Base-by-base conservation (phyloP, 1,140 invertebrate genomes). In the Euwallacea similis region DNA sequence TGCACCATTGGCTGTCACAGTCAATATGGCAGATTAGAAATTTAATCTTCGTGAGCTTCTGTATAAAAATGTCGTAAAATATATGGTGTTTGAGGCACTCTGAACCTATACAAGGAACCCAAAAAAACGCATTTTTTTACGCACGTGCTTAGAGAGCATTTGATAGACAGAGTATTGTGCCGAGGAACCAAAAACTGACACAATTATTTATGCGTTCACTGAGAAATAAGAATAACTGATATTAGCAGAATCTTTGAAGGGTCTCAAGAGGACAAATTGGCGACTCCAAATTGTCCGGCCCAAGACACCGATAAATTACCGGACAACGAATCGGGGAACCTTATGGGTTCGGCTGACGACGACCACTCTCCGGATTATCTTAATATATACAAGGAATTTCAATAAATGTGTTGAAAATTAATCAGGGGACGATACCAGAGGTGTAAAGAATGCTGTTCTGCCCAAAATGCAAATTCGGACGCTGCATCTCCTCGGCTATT, bases 1-100 rank as follows among this genome's bases (percentile, higher is more conserved):
- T 50, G 66, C 62, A 67, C 75, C 75, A 77, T 76, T 78, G 76
- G 69, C 64, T 63, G n/a, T n/a, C n/a, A n/a, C n/a, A n/a, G n/a
- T n/a, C n/a, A n/a, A n/a, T n/a, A n/a, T n/a, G n/a, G n/a, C n/a
- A n/a, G n/a, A n/a, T n/a, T n/a, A n/a, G n/a, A n/a, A n/a, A n/a
- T n/a, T n/a, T n/a, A n/a, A n/a, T n/a, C n/a, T n/a, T n/a, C n/a
- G n/a, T n/a, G n/a, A n/a, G n/a, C n/a, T n/a, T n/a, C n/a, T n/a
- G n/a, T n/a, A n/a, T n/a, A n/a, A n/a, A n/a, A n/a, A n/a, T n/a
- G n/a, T n/a, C n/a, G n/a, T n/a, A n/a, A n/a, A n/a, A n/a, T n/a
- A n/a, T n/a, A n/a, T n/a, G n/a, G n/a, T n/a, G n/a, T n/a, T n/a
- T n/a, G n/a, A n/a, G n/a, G n/a, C n/a, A n/a, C n/a, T n/a, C n/a